Evolutionary conservation across 1,140 invertebrate genomes (phyloP).

Genomic region (Elymnias hypermnestra): DNA sequence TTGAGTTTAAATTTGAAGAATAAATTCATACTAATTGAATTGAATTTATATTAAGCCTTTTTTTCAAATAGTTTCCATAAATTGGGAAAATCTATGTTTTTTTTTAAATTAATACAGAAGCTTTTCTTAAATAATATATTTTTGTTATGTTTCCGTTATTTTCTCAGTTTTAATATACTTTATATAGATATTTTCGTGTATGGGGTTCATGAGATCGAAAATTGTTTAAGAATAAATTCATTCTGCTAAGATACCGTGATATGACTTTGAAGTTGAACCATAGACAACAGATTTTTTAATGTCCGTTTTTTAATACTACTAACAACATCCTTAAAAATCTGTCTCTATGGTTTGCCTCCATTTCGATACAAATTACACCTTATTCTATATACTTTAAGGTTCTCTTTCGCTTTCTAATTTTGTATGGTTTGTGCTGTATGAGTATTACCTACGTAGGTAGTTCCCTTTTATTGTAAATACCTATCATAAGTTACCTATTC

Average conservation of each 20-base stretch:
- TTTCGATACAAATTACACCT: constrained; percentile 24
- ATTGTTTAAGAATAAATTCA: too few species aligned
- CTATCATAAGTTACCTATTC: constrained; percentile 67
- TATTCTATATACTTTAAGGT: constrained; percentile 32
- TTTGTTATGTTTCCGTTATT: too few species aligned
- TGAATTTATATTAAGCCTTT: too few species aligned
- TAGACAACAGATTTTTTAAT: constrained; percentile 26
- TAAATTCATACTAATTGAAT: too few species aligned
- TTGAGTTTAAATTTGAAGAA: too few species aligned
- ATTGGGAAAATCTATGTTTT: too few species aligned
- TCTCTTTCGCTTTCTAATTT: constrained; percentile 56
- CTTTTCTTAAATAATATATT: too few species aligned
- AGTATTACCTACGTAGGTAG: constrained; percentile 72
- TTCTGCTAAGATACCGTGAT: not conserved
- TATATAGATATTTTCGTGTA: too few species aligned
- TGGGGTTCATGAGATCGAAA: too few species aligned
- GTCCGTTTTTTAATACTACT: constrained; percentile 31
- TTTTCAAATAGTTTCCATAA: too few species aligned
- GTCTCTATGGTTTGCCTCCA: constrained; percentile 14
- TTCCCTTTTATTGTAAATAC: constrained; percentile 68
- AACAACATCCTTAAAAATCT: constrained; percentile 29
- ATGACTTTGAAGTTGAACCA: constrained; percentile 1
- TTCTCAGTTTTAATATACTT: too few species aligned
- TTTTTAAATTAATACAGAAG: too few species aligned
- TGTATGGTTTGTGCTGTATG: constrained; percentile 66